Percentiles rank a stretch among this genome's conserved stretches.
Conservation (phyloP, 2,888 invertebrate species). For the Reticulitermes lucifugus region DNA sequence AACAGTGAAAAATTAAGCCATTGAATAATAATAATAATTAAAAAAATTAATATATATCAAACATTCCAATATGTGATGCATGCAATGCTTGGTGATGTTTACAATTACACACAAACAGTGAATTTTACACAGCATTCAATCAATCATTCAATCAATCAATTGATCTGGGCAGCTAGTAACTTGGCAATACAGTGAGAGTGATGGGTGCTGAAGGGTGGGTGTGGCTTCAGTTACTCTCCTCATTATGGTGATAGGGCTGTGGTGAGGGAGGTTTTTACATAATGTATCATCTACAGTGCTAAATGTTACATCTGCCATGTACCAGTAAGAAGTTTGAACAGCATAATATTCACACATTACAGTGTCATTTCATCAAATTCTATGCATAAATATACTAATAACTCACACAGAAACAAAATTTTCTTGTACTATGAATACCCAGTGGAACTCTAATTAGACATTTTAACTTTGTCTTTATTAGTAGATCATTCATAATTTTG, state of each 20-base stretch:
- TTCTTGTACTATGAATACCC: no score
- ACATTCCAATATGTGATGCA: slow-evolving; percentile 53
- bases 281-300: slow-evolving; percentile 36
- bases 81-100: slow-evolving; percentile 52
- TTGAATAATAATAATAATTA: slow-evolving; percentile 52
- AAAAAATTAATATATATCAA: slow-evolving; percentile 49
- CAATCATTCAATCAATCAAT: slow-evolving; percentile 40
- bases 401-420: no score
- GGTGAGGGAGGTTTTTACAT: neutral
- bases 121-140: slow-evolving; percentile 44
- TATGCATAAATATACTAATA: no score
- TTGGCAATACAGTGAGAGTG: slow-evolving; percentile 18
- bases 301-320: slow-evolving; percentile 29
- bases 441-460: no score
- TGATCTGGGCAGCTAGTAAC: slow-evolving; percentile 26
- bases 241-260: neutral
- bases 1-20: slow-evolving; percentile 55
- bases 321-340: slow-evolving; percentile 30
- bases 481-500: no score
- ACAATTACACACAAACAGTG: slow-evolving; percentile 48
- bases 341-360: neutral
- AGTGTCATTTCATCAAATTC: no score
- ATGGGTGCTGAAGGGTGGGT: slow-evolving; percentile 21
- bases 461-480: no score
- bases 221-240: neutral